Evolutionary conservation across 2,113 vertebrate genomes (phyloP).

Genomic region (Chelonoidis abingdonii): DNA sequence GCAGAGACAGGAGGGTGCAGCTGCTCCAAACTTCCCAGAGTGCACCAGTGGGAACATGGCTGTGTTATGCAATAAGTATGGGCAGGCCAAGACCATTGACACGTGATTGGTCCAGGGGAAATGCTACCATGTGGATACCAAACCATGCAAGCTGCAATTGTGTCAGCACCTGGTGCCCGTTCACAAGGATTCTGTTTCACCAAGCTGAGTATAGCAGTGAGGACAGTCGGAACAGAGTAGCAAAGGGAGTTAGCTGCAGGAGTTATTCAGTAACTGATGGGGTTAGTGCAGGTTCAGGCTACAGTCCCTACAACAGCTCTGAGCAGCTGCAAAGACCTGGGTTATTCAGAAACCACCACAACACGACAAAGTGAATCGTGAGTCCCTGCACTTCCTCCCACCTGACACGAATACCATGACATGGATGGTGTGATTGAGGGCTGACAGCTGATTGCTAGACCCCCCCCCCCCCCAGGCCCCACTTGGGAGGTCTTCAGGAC

Average conservation of each 20-base stretch:
- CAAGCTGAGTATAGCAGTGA: rapidly evolving
- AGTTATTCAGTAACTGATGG: not conserved
- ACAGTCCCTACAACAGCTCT: not conserved
- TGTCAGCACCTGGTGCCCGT: not conserved
- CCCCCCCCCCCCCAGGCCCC: too few species aligned
- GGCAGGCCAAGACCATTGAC: not conserved
- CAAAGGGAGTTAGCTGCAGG: rapidly evolving
- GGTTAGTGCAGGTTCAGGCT: not conserved
- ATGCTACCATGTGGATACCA: not conserved
- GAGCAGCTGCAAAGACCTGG: not conserved
- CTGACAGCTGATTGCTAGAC: not conserved
- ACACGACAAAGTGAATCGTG: not conserved
- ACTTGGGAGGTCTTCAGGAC: not conserved
- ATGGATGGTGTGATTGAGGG: rapidly evolving
- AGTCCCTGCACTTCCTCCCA: not conserved
- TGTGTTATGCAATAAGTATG: not conserved
- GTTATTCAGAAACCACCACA: not conserved
- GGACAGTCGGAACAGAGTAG: rapidly evolving
- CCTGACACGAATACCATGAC: not conserved
- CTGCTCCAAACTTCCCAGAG: not conserved
- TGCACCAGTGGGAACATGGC: not conserved
- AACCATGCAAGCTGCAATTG: not conserved
- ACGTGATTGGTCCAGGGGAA: not conserved
- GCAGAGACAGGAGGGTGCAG: not conserved
- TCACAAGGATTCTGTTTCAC: not conserved